Evolutionary conservation across 2,888 invertebrate genomes (phyloP).

Genomic region (Lasioglossum zephyrum): DNA sequence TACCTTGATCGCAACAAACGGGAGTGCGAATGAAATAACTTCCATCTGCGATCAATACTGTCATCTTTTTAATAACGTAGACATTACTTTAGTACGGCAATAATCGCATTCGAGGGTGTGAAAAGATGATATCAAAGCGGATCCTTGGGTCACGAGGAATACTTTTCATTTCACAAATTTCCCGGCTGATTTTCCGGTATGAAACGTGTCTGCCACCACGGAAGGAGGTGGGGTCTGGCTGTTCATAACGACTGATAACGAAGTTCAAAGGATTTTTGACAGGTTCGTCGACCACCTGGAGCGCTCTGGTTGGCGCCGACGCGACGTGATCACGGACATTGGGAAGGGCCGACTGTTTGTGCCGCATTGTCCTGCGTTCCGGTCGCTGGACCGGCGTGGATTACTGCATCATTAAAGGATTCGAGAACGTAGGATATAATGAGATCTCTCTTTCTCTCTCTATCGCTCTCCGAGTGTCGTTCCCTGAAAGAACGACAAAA

Average conservation of each 20-base stretch:
- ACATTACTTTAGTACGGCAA: background rate
- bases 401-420: slow-evolving; percentile 56
- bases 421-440: slow-evolving; percentile 34
- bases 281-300: slow-evolving; percentile 34
- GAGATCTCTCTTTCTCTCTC: slow-evolving; percentile 11
- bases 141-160: slow-evolving; percentile 1
- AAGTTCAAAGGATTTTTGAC: slow-evolving; percentile 63
- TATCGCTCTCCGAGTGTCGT: background rate
- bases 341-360: slow-evolving; percentile 50
- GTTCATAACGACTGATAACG: slow-evolving; percentile 54
- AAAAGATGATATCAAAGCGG: slow-evolving; percentile 36
- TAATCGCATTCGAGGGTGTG: background rate
- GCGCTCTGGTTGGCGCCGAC: slow-evolving; percentile 7
- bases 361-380: slow-evolving; percentile 49
- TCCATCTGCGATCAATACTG: background rate
- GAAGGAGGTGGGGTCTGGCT: background rate
- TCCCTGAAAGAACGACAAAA: slow-evolving; percentile 34
- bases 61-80: background rate
- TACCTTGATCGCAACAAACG: no score
- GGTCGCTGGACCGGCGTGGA: background rate
- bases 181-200: slow-evolving; percentile 51
- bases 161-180: slow-evolving; percentile 34
- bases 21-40: no score
- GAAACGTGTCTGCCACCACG: slow-evolving; percentile 18
- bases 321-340: slow-evolving; percentile 23